Evolutionary conservation across 2,797 vertebrate genomes (phyloP).

Genomic region (Taeniopygia guttata): DNA sequence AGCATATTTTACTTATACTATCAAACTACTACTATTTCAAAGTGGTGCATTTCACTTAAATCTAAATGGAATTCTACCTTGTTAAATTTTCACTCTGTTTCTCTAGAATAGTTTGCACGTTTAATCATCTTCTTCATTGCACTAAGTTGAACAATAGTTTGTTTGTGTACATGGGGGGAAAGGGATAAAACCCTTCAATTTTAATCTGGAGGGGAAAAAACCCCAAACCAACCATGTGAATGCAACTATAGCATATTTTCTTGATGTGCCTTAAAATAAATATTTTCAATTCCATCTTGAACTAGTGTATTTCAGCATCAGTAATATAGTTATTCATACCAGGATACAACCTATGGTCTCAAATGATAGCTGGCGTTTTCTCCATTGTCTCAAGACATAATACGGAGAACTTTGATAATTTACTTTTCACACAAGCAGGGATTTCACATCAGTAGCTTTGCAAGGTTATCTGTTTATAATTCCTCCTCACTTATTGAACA

Average conservation of each 20-base stretch:
- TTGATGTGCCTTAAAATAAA: not conserved
- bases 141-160: not conserved
- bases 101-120: not conserved
- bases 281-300: not conserved
- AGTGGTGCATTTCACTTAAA: no score
- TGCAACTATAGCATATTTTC: not conserved
- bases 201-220: not conserved
- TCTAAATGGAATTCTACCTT: no score
- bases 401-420: not conserved
- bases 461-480: constrained; percentile 38
- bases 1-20: no score
- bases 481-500: constrained; percentile 1
- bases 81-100: no score
- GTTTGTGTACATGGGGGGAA: not conserved
- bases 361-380: not conserved
- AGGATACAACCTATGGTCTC: not conserved
- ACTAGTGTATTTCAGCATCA: not conserved
- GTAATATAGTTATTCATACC: not conserved
- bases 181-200: not conserved
- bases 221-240: rapidly evolving
- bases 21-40: no score
- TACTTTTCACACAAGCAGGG: not conserved
- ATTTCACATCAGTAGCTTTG: constrained; percentile 13
- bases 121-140: not conserved
- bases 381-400: not conserved